Evolutionary conservation across 2,113 vertebrate genomes (phyloP), one percentile per base, ranked within the genome.

Genomic region (Eira barbara): DNA sequence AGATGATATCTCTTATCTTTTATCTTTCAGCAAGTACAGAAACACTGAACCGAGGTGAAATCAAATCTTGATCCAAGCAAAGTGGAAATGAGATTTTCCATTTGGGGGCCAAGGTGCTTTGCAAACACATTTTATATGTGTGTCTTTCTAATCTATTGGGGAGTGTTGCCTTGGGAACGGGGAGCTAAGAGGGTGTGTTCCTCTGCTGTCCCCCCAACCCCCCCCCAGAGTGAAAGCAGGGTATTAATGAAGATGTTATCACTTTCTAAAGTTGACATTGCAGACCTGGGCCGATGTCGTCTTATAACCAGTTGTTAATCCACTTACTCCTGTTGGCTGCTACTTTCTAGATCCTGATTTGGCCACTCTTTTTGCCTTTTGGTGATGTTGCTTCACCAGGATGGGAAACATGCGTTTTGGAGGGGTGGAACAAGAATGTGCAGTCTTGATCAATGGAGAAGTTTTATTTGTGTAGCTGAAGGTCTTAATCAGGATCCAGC

Each of bases 91-190:
- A 97, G 78, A 5, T n/a, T 73, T 87, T 91, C 97, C 81, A 29
- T 7, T 47, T 76, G 78, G 79, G 95, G 7, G 49, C 92, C 8
- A 36, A 96, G 71, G 27, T 69, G 14, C 81, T 42, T 36, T 36
- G 42, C 49, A 94, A 34, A 95, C 6, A 3, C 21, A 34, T 83
- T 29, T 39, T 71, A 8, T 47, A 74, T 65, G 49, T 29, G 1
- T 52, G 86, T 93, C 80, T 89, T 95, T 90, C 80, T 95, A 52
- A 91, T 93, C 84, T 69, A 57, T 47, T 86, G 89, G 76, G 97
- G 47, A 90, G 71, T 92, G 93, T 94, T 92, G 36, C 94, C 27
- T 49, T 94, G 73, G 78, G 74, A 98, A 93, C 36, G 31, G 20
- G 7, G 36, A 73, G 18, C 49, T 49, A 10, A 31, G 15, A 36